Conservation (phyloP, 2,797 vertebrate genomes). For the Pampus argenteus region DNA sequence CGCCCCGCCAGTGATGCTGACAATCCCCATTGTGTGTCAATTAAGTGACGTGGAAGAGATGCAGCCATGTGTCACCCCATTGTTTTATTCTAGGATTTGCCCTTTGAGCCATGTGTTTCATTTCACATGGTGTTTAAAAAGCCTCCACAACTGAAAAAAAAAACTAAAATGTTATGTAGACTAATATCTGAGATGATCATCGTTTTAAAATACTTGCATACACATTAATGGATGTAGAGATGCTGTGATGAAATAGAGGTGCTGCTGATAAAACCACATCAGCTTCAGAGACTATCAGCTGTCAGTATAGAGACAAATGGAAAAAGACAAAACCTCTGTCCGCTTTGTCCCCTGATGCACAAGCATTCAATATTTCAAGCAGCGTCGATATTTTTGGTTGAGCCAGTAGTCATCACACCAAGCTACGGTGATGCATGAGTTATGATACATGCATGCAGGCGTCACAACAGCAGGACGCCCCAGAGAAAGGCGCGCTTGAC, state of each 20-base stretch:
- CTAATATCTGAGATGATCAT: not conserved
- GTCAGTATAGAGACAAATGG: not conserved
- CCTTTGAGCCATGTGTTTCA: slow-evolving; percentile 66
- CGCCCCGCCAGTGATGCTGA: slow-evolving; percentile 54
- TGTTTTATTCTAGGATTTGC: slow-evolving; percentile 61
- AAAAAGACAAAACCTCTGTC: slow-evolving; percentile 17
- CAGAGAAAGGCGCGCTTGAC: slow-evolving; percentile 47
- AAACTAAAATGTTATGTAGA: not conserved
- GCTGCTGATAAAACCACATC: not conserved
- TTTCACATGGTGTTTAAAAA: slow-evolving; percentile 63
- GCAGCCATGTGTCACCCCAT: slow-evolving; percentile 57
- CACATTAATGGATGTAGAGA: no score
- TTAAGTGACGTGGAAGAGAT: slow-evolving; percentile 67
- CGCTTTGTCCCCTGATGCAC: not conserved
- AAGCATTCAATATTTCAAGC: slow-evolving; percentile 25
- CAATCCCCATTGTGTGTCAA: slow-evolving; percentile 72
- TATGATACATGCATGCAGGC: slow-evolving; percentile 47
- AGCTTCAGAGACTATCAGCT: not conserved
- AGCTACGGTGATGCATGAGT: slow-evolving; percentile 30
- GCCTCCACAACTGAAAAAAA: not conserved
- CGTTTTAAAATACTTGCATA: slow-evolving; percentile 4
- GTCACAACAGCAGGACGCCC: slow-evolving; percentile 56
- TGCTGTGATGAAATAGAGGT: not conserved
- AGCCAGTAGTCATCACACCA: slow-evolving; percentile 25
- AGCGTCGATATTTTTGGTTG: slow-evolving; percentile 25